Evolutionary conservation across 2,113 vertebrate species (phyloP), one percentile per base, ranked within the genome.

Genomic region (Labeo catla): DNA sequence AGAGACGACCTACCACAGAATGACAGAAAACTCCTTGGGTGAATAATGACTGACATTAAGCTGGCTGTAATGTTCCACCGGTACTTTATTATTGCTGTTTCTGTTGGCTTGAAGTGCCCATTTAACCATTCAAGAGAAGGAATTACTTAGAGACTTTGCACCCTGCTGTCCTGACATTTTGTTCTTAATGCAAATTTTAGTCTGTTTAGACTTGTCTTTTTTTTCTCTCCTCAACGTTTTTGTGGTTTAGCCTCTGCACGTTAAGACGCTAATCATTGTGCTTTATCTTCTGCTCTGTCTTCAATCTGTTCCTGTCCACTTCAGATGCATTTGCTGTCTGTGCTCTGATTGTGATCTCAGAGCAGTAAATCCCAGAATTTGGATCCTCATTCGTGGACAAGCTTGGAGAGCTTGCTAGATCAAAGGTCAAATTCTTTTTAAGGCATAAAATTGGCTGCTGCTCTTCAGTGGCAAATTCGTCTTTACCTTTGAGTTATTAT

Each of bases 371-470:
- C 68, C 43, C 21, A 73, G 11, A 73, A 73, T 84, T 73, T 57
- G 21, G 45, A 13, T 16, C 50, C 28, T 70, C 80, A 68, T 52
- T 70, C 45, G 36, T 21, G 9, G 63, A 82, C 43, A 4, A 36
- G 63, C 80, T 52, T 52, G 63, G 79, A 70, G 47, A 70, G 45
- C 49, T 70, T 49, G 47, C 47, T 15, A 50, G 63, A n/a, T 84
- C 82, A 74, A 84, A 84, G 50, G 82, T 59, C 50, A 59, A 59
- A 84, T 84, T 72, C 50, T 84, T 84, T 83, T 83, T 54, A 72
- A 81, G 45, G 23, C 45, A 81, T 81, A 66, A 81, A 72, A 70
- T 72, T 43, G 68, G 36, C 12, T 57, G 34, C 36, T 74, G 8
- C 2, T 70, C 9, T 70, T 68, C 16, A 36, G 8, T 8, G 34